phyloP scores from a whole-genome alignment of 1,140 invertebrate species.

The Phymastichus coffea region DNA sequence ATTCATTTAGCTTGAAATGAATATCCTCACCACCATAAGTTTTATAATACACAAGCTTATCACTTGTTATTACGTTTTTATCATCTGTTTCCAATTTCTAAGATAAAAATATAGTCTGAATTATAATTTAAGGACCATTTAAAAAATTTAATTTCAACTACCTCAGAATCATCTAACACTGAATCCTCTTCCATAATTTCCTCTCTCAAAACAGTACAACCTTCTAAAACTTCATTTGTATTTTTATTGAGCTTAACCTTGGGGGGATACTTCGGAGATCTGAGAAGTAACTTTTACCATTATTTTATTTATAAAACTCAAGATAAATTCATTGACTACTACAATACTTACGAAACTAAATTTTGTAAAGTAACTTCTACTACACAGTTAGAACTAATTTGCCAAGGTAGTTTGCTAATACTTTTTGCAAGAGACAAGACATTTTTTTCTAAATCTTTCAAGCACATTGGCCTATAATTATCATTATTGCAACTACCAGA shows the following conservation, averaged over 20 bases:
- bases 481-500: conserved; percentile 9
- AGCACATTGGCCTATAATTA: neutral
- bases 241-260: conserved; percentile 22
- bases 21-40: neutral
- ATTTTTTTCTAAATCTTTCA: conserved; percentile 8
- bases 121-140: neutral
- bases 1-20: neutral
- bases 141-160: neutral
- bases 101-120: neutral
- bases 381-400: neutral
- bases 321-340: neutral
- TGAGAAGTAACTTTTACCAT: neutral
- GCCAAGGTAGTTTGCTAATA: conserved; percentile 17
- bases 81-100: neutral
- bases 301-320: neutral
- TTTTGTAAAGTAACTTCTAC: neutral
- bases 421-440: conserved; percentile 6
- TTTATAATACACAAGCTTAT: conserved; percentile 11
- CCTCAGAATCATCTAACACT: neutral
- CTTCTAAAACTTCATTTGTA: conserved; percentile 10
- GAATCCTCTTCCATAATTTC: neutral
- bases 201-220: neutral
- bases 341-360: conserved; percentile 15
- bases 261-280: neutral
- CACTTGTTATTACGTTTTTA: neutral